These are phyloP conservation scores for Drosophila dives DNA, from an alignment of 2,888 invertebrate genomes.

Conservation along the genomic window DNA sequence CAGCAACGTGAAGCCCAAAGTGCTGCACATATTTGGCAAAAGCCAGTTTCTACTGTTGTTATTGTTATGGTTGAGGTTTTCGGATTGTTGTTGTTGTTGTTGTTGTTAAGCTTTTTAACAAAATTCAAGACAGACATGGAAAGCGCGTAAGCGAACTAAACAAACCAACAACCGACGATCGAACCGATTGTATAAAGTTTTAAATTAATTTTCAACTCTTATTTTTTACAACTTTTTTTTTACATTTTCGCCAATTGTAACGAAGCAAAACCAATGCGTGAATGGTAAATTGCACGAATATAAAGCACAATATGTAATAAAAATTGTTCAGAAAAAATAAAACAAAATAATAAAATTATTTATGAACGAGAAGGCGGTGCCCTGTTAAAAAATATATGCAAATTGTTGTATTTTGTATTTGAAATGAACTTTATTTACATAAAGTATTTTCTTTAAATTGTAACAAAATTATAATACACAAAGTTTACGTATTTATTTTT, in stretches of 20 bases:
- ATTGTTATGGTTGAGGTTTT: constrained; percentile 12
- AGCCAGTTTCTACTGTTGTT: constrained; percentile 51
- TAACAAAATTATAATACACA: not conserved
- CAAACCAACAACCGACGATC: constrained; percentile 9
- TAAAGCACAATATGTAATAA: constrained; percentile 52
- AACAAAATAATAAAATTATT: constrained; percentile 1
- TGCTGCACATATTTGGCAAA: constrained; percentile 67
- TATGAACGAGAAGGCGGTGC: constrained; percentile 2
- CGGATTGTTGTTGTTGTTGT: constrained; percentile 11
- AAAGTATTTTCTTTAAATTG: not conserved
- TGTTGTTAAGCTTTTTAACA: constrained; percentile 25
- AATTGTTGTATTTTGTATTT: not conserved
- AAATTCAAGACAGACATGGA: constrained; percentile 42
- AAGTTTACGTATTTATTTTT: not conserved
- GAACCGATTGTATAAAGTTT: constrained; percentile 48
- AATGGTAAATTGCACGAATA: constrained; percentile 58
- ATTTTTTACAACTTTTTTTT: constrained; percentile 17
- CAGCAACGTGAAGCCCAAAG: constrained; percentile 21
- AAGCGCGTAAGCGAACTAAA: constrained; percentile 57
- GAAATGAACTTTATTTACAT: not conserved
- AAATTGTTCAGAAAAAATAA: constrained; percentile 27
- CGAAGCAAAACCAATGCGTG: constrained; percentile 56
- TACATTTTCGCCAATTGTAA: constrained; percentile 39
- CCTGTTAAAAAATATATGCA: constrained; percentile 7
- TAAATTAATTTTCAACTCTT: constrained; percentile 52